phyloP scores from a whole-genome alignment of 2,797 vertebrate species.

The Rhyacichthys aspro region DNA sequence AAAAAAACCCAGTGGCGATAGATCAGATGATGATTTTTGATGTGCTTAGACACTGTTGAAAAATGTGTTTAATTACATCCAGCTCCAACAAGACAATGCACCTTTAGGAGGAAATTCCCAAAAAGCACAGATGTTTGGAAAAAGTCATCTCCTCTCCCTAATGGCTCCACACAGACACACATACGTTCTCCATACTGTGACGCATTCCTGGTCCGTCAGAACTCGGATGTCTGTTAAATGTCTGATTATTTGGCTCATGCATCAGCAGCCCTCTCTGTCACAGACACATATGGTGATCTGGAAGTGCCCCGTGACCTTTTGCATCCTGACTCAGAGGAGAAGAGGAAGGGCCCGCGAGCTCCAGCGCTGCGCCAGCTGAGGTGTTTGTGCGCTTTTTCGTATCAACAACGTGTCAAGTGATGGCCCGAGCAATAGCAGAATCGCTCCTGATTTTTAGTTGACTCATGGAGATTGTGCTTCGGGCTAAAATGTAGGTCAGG shows the following conservation, averaged over 20 bases:
- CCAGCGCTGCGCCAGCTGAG: slow-evolving; percentile 18
- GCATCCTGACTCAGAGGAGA: slow-evolving; percentile 57
- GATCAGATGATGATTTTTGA: too few relatives aligned
- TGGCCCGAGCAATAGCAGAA: slow-evolving; percentile 51
- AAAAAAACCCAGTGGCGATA: too few relatives aligned
- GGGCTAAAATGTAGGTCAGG: slow-evolving; percentile 23
- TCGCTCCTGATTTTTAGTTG: slow-evolving; percentile 28
- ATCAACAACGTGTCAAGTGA: slow-evolving; percentile 62
- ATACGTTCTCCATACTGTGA: slow-evolving; percentile 1
- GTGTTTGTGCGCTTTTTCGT: slow-evolving; percentile 29
- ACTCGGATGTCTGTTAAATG: slow-evolving; percentile 61
- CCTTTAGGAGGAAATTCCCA: too few relatives aligned
- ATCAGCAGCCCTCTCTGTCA: slow-evolving; percentile 39
- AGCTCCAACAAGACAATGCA: too few relatives aligned
- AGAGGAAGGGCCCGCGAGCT: slow-evolving; percentile 50
- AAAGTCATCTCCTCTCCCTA: background rate
- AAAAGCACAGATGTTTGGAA: background rate
- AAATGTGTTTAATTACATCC: too few relatives aligned
- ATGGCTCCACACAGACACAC: background rate
- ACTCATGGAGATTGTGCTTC: slow-evolving; percentile 30
- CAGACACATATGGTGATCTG: slow-evolving; percentile 25
- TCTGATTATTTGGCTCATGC: slow-evolving; percentile 45
- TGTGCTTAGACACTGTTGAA: too few relatives aligned
- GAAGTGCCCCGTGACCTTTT: slow-evolving; percentile 47
- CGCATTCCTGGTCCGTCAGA: slow-evolving; percentile 29